These are phyloP conservation scores for Hippocampus guttulatus DNA, from an alignment of 2,113 vertebrate species.

Conservation along the genomic window DNA sequence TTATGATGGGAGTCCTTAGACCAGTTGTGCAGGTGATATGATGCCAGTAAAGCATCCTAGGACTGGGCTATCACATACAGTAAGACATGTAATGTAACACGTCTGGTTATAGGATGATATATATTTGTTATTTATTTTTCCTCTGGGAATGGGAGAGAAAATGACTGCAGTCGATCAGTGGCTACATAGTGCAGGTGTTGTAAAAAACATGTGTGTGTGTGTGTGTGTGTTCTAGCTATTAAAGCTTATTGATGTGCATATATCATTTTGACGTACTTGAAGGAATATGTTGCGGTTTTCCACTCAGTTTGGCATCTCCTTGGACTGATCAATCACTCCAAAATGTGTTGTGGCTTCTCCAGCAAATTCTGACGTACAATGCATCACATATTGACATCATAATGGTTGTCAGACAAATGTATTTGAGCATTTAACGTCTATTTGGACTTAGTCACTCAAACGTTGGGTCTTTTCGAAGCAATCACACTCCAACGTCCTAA, in stretches of 20 bases:
- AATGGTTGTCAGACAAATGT: neutral
- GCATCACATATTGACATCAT: neutral
- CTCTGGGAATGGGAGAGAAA: neutral
- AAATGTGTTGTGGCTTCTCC: neutral
- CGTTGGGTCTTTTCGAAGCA: neutral
- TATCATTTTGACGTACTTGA: neutral
- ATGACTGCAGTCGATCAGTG: neutral
- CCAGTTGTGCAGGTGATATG: neutral
- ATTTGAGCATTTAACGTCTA: neutral
- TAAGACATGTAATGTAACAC: neutral
- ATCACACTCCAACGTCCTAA: neutral
- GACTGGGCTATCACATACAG: neutral
- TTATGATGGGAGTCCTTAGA: neutral
- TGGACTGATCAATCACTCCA: neutral
- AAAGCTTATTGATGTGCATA: neutral
- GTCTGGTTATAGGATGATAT: neutral
- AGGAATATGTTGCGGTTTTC: neutral
- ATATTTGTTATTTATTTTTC: neutral
- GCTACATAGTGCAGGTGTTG: neutral
- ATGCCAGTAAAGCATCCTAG: neutral
- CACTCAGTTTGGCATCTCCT: neutral
- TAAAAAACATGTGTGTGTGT: neutral
- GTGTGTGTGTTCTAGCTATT: neutral
- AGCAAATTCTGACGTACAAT: neutral
- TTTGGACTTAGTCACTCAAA: neutral